Conservation (phyloP, 2,113 vertebrate species). For the Tautogolabrus adspersus region DNA sequence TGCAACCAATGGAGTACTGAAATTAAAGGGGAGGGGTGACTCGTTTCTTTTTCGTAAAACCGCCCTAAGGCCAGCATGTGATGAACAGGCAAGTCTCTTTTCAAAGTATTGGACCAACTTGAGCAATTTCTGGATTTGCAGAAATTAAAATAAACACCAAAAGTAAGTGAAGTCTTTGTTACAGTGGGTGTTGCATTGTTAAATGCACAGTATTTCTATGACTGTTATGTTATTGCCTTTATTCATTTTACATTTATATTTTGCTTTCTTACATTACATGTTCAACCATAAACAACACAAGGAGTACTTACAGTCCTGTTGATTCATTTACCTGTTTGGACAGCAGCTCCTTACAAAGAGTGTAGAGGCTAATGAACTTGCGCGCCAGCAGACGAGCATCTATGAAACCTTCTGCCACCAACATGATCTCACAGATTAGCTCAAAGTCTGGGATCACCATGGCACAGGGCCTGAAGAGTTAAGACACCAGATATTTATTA, state of each 20-base stretch:
- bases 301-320: background rate
- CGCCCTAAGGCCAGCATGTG: background rate
- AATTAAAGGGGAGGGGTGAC: background rate
- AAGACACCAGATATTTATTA: background rate
- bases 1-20: background rate
- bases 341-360: constrained; percentile 84
- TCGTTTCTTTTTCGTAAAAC: background rate
- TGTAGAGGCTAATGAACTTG: constrained; percentile 87
- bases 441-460: constrained; percentile 87
- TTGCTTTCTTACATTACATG: background rate
- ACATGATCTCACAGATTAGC: constrained; percentile 86
- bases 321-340: constrained; percentile 80
- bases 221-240: no score
- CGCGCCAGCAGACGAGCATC: constrained; percentile 83
- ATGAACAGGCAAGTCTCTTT: background rate
- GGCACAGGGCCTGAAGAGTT: constrained; percentile 75
- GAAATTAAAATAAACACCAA: background rate
- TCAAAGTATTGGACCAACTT: no score
- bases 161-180: background rate
- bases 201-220: no score
- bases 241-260: no score
- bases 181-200: background rate
- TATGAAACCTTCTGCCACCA: constrained; percentile 85
- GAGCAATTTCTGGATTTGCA: background rate
- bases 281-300: background rate